These are phyloP conservation scores for Peromyscus aztecus DNA, from an alignment of 2,797 vertebrate genomes.

Conservation along the genomic window DNA sequence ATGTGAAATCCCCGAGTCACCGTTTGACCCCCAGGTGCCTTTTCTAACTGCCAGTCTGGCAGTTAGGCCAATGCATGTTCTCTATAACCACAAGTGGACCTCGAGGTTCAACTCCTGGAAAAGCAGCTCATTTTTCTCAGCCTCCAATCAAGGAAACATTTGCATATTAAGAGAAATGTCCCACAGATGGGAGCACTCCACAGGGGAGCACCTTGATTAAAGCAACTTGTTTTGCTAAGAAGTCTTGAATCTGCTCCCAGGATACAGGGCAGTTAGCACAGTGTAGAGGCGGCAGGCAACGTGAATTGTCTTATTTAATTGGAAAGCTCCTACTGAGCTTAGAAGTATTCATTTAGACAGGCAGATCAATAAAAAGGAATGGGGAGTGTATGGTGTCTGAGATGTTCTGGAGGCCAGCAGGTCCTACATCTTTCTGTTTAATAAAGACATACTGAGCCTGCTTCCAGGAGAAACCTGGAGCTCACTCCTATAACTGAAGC, in stretches of 20 bases:
- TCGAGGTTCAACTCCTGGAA: conserved; percentile 33
- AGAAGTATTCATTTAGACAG: conserved; percentile 88
- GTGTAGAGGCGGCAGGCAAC: conserved; percentile 82
- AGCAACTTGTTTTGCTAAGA: conserved; percentile 83
- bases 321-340: conserved; percentile 89
- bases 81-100: conserved; percentile 1
- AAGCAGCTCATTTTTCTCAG: conserved; percentile 66
- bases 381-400: conserved; percentile 80
- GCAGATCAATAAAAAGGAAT: conserved; percentile 89
- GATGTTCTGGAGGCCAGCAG: conserved; percentile 11
- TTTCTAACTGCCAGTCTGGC: conserved; percentile 12
- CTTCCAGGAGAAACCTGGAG: conserved; percentile 43
- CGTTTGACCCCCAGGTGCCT: not conserved
- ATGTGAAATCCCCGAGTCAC: not conserved
- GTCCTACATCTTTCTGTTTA: conserved; percentile 76
- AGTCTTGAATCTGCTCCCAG: conserved; percentile 79
- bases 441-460: conserved; percentile 86
- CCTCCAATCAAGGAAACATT: conserved; percentile 58
- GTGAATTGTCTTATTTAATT: conserved; percentile 90
- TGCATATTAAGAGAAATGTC: conserved; percentile 74
- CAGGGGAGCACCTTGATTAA: conserved; percentile 86
- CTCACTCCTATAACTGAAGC: not conserved
- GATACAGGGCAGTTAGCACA: conserved; percentile 84
- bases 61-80: conserved; percentile 50
- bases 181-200: conserved; percentile 73